Evolutionary conservation across 2,888 invertebrate genomes (phyloP).

Genomic region (Panopea generosa): DNA sequence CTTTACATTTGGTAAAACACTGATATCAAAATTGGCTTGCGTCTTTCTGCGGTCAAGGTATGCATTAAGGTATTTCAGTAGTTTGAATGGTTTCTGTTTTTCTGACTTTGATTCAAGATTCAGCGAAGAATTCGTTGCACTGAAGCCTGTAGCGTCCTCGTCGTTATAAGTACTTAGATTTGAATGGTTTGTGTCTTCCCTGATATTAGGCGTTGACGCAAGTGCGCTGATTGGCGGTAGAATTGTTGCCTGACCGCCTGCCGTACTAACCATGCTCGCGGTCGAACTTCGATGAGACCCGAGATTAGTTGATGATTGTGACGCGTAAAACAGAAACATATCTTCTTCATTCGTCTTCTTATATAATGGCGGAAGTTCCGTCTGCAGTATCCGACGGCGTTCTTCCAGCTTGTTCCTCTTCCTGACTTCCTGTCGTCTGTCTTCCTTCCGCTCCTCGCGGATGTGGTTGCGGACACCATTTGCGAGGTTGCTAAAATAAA

Average conservation of each 20-base stretch:
- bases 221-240: slow-evolving; percentile 23
- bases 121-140: not conserved
- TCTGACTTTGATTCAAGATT: not conserved
- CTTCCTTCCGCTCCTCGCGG: slow-evolving; percentile 72
- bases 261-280: not conserved
- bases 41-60: slow-evolving; percentile 46
- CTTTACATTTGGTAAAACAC: too few species aligned
- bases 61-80: slow-evolving; percentile 40
- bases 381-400: slow-evolving; percentile 70
- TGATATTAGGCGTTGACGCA: not conserved
- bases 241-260: not conserved
- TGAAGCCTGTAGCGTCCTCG: not conserved
- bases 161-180: not conserved
- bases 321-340: slow-evolving; percentile 35
- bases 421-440: slow-evolving; percentile 67
- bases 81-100: slow-evolving; percentile 23
- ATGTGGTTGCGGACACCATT: slow-evolving; percentile 74
- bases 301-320: too few species aligned
- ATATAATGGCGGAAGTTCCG: slow-evolving; percentile 56
- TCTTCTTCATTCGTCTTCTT: slow-evolving; percentile 51
- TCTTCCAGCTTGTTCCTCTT: slow-evolving; percentile 71
- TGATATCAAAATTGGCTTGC: slow-evolving; percentile 37
- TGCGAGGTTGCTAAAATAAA: slow-evolving; percentile 54
- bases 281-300: slow-evolving; percentile 2
- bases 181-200: not conserved